Base-by-base conservation (phyloP, 2,888 invertebrate genomes). In the Congeria kusceri region DNA sequence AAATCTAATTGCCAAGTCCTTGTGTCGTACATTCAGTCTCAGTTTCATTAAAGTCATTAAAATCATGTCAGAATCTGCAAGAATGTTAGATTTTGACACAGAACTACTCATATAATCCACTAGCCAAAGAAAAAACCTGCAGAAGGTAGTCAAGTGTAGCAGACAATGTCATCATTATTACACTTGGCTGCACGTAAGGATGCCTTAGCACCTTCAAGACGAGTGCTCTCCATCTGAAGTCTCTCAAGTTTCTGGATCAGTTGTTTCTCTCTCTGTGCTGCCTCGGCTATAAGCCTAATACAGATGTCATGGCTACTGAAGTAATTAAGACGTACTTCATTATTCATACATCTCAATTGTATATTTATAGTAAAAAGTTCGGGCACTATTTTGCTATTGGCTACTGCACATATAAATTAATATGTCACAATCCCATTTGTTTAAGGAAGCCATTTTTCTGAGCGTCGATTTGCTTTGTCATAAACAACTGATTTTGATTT, bases 271-370 rank as follows among this genome's bases (percentile, higher is more conserved):
- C 44, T 20, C 1, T 47, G 0, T 13, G 39, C 47, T 7, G 20
- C 61, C 29, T 69, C 69, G n/a, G 69, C 69, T 3, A 69, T 7
- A 18, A 69, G 59, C 29, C 46, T 69, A 20, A 59, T 59, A 32
- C 61, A 69, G 5, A 28, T 69, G n/a, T 69, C 69, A 7, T 69
- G 69, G 18, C 32, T n/a, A 39, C 27, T 59, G 58, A 32, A 32
- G 11, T 11, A 32, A 32, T 4, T 32, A 4, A 32, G 32, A 32
- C n/a, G n/a, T n/a, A n/a, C n/a, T n/a, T n/a, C n/a, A n/a, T n/a
- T n/a, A n/a, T n/a, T n/a, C n/a, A n/a, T n/a, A n/a, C n/a, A 32
- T 32, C 32, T 7, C 5, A 32, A 11, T 7, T 32, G 11, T 7
- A 32, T 32, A 32, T 7, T 32, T 32, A 32, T 11, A 32, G 4